Conservation (phyloP, 2,113 vertebrate species). For the Takifugu flavidus region DNA sequence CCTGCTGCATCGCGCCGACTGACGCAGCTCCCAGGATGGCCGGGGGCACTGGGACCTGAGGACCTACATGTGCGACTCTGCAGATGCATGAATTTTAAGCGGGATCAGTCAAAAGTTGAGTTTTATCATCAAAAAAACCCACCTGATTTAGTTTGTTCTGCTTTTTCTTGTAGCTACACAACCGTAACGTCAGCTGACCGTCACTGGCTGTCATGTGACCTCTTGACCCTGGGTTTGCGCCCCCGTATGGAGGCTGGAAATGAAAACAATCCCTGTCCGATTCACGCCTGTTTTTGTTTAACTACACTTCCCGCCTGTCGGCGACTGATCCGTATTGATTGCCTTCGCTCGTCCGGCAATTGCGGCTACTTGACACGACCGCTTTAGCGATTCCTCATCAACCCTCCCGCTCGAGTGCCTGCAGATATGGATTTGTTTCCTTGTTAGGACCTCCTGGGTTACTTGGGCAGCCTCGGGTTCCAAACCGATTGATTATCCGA, state of each 20-base stretch:
- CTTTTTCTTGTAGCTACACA: too few relatives aligned
- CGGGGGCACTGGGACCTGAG: not conserved
- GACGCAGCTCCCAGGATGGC: conserved; percentile 53
- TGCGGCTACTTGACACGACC: conserved; percentile 32
- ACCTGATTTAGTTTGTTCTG: too few relatives aligned
- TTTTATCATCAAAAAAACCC: too few relatives aligned
- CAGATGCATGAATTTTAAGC: too few relatives aligned
- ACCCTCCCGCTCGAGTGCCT: conserved; percentile 47
- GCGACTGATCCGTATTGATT: conserved; percentile 10
- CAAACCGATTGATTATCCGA: conserved; percentile 42
- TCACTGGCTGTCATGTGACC: too few relatives aligned
- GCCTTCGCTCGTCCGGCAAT: conserved; percentile 10
- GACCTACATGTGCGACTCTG: too few relatives aligned
- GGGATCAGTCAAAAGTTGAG: too few relatives aligned
- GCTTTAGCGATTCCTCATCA: conserved; percentile 51
- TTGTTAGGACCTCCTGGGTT: conserved; percentile 39
- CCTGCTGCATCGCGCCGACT: conserved; percentile 59
- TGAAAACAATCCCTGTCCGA: too few relatives aligned
- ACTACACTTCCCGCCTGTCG: not conserved
- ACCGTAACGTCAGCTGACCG: too few relatives aligned
- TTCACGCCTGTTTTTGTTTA: not conserved
- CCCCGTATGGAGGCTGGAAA: too few relatives aligned
- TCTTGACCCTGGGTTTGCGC: too few relatives aligned
- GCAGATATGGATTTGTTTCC: conserved; percentile 58
- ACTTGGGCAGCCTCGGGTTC: conserved; percentile 39